Evolutionary conservation across 2,888 invertebrate genomes (phyloP), one percentile per base, ranked within the genome.

Genomic region (Plagodis dolabraria): DNA sequence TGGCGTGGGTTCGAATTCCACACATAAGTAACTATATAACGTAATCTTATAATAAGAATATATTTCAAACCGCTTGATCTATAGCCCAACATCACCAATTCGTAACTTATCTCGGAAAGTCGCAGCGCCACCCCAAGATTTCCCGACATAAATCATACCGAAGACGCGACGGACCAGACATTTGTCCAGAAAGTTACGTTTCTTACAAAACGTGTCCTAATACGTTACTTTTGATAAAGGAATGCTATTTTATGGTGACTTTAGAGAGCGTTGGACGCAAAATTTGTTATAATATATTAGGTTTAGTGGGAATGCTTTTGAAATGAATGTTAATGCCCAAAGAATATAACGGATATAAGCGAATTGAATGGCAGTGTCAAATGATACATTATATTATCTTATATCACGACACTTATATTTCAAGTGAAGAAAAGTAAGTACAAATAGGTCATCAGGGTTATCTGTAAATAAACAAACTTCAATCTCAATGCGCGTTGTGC

Each of bases 131-230:
- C 66, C 60, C 44, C 35, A 46, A 63, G 52, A 53, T 61, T 74
- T 74, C 74, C 57, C 52, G 58, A 72, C 71, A 79, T 71, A 70
- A 76, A 76, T 76, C 75, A 72, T 63, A 64, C 52, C 48, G 11
- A 0, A 9, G 40, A 40, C n/a, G 35, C 49, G 34, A 35, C 54
- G 47, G 58, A 43, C 53, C 38, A 44, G 50, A 50, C 49, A 45
- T 57, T 56, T 59, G 49, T 56, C 53, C 40, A 46, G 35, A 47
- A 42, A 34, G 56, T 33, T 52, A 48, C 40, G 47, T 60, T 56
- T 53, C 56, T 49, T 49, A 63, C 59, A 57, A 64, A 63, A 57
- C 59, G 53, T 63, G 58, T 55, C 55, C 61, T 63, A 64, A 66
- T 64, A 60, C 55, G 61, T 64, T 58, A 66, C 66, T 61, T 66